A percentile compares a stretch with the other conserved stretches of the same genome.
Conservation (phyloP, 1,140 invertebrate species). For the Drosophila lacertosa region DNA sequence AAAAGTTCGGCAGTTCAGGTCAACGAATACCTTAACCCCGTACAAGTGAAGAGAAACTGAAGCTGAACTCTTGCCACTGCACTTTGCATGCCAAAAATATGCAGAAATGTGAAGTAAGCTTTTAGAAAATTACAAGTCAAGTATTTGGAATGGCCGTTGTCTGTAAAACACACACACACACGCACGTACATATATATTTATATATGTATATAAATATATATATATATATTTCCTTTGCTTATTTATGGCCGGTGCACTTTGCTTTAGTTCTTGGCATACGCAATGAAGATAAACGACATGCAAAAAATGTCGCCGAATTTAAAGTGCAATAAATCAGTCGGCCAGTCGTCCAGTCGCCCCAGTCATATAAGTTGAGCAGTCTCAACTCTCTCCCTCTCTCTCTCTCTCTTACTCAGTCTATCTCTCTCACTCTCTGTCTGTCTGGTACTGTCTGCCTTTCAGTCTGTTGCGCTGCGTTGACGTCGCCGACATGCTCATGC, state of each 20-base stretch:
- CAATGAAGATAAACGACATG: slow-evolving; percentile 80
- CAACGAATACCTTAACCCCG: slow-evolving; percentile 7
- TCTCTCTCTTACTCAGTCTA: neutral
- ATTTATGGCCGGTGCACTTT: slow-evolving; percentile 51
- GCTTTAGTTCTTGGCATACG: slow-evolving; percentile 67
- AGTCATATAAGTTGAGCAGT: neutral
- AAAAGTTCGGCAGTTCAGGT: slow-evolving; percentile 24
- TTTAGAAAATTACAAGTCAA: slow-evolving; percentile 76
- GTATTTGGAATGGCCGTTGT: slow-evolving; percentile 32
- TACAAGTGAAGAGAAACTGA: neutral
- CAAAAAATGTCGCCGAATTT: slow-evolving; percentile 74
- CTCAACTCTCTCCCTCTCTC: neutral
- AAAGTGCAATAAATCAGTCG: slow-evolving; percentile 77
- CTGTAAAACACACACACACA: slow-evolving; percentile 7
- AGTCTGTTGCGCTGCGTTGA: slow-evolving; percentile 59
- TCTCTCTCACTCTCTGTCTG: neutral
- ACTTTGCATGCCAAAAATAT: slow-evolving; percentile 73
- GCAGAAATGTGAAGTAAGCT: slow-evolving; percentile 69
- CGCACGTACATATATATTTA: slow-evolving; percentile 14
- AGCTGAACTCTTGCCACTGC: slow-evolving; percentile 36
- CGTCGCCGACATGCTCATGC: slow-evolving; percentile 48
- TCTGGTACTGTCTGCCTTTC: slow-evolving; percentile 31
- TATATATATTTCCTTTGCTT: slow-evolving; percentile 38
- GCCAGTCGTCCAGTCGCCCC: slow-evolving; percentile 44
- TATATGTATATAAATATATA: slow-evolving; percentile 25